Conservation (phyloP, 2,113 vertebrate species). For the Mormoops blainvillei region DNA sequence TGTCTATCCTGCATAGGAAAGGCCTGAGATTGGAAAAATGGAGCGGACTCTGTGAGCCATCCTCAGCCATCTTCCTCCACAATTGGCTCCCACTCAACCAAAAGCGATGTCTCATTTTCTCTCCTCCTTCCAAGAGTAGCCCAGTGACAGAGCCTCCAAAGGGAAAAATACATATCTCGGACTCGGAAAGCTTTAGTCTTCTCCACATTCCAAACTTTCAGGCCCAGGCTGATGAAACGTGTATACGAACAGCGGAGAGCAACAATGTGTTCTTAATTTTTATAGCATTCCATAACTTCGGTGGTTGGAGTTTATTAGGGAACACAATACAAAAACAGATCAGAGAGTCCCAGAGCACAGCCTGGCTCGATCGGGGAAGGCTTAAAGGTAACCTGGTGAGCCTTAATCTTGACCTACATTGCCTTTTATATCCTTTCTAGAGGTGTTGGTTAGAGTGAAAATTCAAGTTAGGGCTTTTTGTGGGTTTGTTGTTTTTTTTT, state of each 20-base stretch:
- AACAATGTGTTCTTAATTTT: background rate
- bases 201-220: background rate
- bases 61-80: conserved; percentile 21
- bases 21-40: background rate
- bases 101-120: conserved; percentile 20
- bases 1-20: background rate
- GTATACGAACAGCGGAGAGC: background rate
- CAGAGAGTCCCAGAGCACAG: background rate
- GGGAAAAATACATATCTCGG: background rate
- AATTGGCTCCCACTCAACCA: background rate
- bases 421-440: background rate
- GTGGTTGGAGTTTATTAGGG: background rate
- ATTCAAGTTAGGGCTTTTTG: background rate
- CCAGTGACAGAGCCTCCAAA: background rate
- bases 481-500: background rate
- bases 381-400: background rate
- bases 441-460: background rate
- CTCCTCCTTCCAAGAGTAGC: background rate
- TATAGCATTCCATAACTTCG: background rate
- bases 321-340: background rate
- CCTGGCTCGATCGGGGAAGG: background rate
- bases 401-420: background rate
- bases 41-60: background rate
- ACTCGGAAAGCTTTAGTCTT: background rate
- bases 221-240: background rate